A percentile compares a stretch with the other conserved stretches of the same genome.
phyloP scores from a whole-genome alignment of 2,113 vertebrate species.

The Dryoscopus gambensis region DNA sequence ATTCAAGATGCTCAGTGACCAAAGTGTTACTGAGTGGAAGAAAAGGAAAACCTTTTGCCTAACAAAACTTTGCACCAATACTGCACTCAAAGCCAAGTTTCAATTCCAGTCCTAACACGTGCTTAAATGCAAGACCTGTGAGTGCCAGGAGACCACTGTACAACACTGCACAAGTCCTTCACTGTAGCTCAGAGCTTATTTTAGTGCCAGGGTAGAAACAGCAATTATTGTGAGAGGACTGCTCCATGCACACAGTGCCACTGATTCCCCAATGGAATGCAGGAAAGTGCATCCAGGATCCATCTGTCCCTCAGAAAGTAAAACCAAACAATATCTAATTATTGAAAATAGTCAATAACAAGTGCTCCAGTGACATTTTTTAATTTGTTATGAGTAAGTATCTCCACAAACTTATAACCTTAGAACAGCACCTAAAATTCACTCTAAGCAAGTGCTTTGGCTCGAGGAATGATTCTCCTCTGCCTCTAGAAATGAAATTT shows the following conservation, averaged over 20 bases:
- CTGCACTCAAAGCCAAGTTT: background rate
- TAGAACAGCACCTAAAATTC: background rate
- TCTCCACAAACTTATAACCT: background rate
- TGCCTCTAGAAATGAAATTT: background rate
- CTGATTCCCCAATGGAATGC: background rate
- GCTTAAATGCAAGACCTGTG: background rate
- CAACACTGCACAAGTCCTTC: background rate
- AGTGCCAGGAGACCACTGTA: background rate
- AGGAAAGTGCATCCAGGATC: background rate
- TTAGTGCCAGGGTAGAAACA: background rate
- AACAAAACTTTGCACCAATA: background rate
- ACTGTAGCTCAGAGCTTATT: background rate
- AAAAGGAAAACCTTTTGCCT: background rate
- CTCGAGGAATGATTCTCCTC: background rate
- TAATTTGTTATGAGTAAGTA: background rate
- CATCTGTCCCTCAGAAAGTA: background rate
- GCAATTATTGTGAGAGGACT: background rate
- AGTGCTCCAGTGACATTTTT: background rate
- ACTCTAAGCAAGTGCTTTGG: background rate
- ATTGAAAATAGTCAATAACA: background rate
- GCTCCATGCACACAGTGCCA: background rate
- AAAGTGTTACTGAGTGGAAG: background rate
- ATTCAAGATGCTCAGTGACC: background rate
- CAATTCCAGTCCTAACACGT: background rate
- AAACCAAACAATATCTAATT: background rate